Evolutionary conservation across 92 coral and sea anemone genomes (phyloP).

Genomic region (Blastomussa wellsi): DNA sequence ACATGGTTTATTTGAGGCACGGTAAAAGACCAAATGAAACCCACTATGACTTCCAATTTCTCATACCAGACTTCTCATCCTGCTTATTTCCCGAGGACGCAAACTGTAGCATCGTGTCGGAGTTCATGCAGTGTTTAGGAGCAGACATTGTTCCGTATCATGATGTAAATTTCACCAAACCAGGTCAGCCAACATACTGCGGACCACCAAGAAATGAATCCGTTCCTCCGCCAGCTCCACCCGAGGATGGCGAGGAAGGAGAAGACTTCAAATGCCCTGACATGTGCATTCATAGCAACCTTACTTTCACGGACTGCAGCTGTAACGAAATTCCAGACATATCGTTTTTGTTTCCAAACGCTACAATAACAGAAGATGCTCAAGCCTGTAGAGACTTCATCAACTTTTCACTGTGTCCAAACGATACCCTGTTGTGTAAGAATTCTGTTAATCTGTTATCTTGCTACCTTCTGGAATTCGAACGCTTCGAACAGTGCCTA

Average conservation of each 20-base stretch:
- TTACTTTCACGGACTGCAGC: background rate
- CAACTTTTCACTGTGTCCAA: conserved; percentile 9
- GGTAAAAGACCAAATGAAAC: conserved; percentile 56
- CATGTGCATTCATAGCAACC: conserved; percentile 1
- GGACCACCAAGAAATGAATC: conserved; percentile 20
- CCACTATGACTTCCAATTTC: conserved; percentile 46
- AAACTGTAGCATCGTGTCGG: conserved; percentile 59
- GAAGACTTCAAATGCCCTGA: conserved; percentile 24
- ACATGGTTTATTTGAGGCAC: conserved; percentile 51
- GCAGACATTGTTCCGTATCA: conserved; percentile 5
- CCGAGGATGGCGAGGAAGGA: background rate
- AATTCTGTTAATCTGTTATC: conserved; percentile 28
- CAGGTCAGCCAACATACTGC: background rate
- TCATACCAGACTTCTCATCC: conserved; percentile 70
- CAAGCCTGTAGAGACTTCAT: conserved; percentile 18
- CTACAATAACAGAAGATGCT: background rate
- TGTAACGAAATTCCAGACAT: conserved; percentile 27
- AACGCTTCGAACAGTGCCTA: conserved; percentile 15
- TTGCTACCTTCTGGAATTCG: conserved; percentile 19
- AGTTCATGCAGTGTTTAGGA: conserved; percentile 60
- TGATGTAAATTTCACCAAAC: conserved; percentile 7
- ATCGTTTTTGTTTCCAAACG: conserved; percentile 27
- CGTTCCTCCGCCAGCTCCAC: conserved; percentile 9
- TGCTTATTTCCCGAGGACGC: conserved; percentile 61
- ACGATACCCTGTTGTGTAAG: conserved; percentile 10